Conservation (phyloP, 1,140 invertebrate species). For the Liolophura sinensis region DNA sequence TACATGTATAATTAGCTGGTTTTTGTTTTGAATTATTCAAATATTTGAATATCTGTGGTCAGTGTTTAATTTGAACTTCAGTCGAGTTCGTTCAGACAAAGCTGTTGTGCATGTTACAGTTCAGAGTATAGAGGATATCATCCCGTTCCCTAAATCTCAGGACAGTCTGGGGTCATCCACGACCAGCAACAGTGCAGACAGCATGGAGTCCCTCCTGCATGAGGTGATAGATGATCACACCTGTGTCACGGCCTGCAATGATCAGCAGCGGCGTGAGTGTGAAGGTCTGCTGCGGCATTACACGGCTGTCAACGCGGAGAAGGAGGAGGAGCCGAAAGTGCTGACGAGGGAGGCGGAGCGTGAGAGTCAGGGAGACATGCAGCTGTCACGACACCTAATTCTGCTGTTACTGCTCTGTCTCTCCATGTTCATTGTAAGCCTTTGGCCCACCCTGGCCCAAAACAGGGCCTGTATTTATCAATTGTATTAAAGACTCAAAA, state of each 20-base stretch:
- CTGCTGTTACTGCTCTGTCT: conserved; percentile 78
- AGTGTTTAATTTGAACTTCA: too few species aligned
- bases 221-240: conserved; percentile 25
- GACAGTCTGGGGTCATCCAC: conserved; percentile 13
- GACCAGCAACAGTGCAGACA: conserved; percentile 7
- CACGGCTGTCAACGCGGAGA: background rate
- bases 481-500: too few species aligned
- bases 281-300: conserved; percentile 30
- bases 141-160: conserved; percentile 33
- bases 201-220: conserved; percentile 9
- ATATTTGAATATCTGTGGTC: too few species aligned
- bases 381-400: conserved; percentile 80
- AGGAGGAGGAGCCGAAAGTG: too few species aligned
- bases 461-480: too few species aligned
- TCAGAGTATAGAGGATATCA: conserved; percentile 43
- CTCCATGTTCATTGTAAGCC: conserved; percentile 86
- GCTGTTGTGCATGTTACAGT: conserved; percentile 7
- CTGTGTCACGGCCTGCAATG: conserved; percentile 35
- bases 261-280: conserved; percentile 38
- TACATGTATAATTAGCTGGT: too few species aligned
- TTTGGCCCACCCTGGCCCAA: too few species aligned
- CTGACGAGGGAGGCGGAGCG: too few species aligned
- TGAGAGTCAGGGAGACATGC: conserved; percentile 38
- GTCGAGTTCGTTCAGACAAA: too few species aligned
- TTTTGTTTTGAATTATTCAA: too few species aligned